phyloP scores from a whole-genome alignment of 2,888 invertebrate genomes.

The Crossocerus cetratus region DNA sequence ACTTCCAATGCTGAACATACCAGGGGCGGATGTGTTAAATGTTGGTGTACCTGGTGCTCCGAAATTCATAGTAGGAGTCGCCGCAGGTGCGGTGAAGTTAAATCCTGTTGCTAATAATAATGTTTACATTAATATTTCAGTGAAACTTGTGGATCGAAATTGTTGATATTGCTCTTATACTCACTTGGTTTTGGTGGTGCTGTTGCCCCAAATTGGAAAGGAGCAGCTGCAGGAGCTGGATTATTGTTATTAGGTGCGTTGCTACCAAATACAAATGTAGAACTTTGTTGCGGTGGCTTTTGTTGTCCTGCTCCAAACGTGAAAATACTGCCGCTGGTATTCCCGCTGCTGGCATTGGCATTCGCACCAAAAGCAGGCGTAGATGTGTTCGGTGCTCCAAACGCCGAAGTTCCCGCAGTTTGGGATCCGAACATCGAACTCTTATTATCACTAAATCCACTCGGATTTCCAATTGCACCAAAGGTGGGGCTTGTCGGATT shows the following conservation, averaged over 20 bases:
- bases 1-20: constrained; percentile 78
- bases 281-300: constrained; percentile 36
- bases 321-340: constrained; percentile 41
- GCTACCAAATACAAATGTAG: constrained; percentile 16
- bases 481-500: constrained; percentile 32
- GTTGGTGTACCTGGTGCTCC: constrained; percentile 57
- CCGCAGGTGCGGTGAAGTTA: constrained; percentile 68
- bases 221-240: constrained; percentile 27
- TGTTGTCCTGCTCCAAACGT: constrained; percentile 55
- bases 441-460: constrained; percentile 42
- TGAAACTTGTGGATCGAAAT: too few species aligned
- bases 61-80: constrained; percentile 66
- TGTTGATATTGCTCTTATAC: too few species aligned
- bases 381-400: constrained; percentile 46
- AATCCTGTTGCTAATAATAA: constrained; percentile 62
- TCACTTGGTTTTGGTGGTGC: constrained; percentile 61
- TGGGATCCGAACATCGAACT: constrained; percentile 50
- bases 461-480: constrained; percentile 14
- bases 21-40: constrained; percentile 61
- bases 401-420: constrained; percentile 31
- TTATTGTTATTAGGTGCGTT: constrained; percentile 26
- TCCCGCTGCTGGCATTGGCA: constrained; percentile 12
- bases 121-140: too few species aligned
- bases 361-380: constrained; percentile 37
- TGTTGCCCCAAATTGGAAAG: constrained; percentile 65